These are phyloP conservation scores for Scomber japonicus DNA, from an alignment of 2,113 vertebrate genomes.

Conservation along the genomic window DNA sequence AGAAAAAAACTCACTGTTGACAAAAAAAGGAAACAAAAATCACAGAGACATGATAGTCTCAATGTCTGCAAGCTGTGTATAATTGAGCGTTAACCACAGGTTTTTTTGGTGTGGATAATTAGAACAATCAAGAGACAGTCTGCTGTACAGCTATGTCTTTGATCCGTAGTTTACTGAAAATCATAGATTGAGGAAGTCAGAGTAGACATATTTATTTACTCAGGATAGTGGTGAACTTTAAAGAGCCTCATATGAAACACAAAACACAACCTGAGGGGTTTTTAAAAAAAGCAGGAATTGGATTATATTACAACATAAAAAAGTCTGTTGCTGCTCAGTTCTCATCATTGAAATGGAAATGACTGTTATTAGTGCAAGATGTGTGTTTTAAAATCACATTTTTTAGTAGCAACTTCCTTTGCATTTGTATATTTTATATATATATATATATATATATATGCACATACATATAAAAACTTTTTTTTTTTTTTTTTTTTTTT, in stretches of 20 bases:
- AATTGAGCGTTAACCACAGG: slow-evolving; percentile 36
- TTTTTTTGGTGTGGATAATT: slow-evolving; percentile 54
- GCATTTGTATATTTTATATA: background rate
- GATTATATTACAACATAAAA: background rate
- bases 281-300: background rate
- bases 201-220: background rate
- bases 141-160: slow-evolving; percentile 18
- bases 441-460: too few species aligned
- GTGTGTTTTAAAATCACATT: background rate
- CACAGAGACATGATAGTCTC: background rate
- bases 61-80: slow-evolving; percentile 36
- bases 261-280: background rate
- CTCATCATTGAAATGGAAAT: background rate
- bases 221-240: background rate
- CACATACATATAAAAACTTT: too few species aligned
- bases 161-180: slow-evolving; percentile 22
- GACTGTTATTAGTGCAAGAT: background rate
- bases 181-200: slow-evolving; percentile 17
- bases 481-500: too few species aligned
- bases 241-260: background rate
- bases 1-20: background rate
- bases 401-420: background rate
- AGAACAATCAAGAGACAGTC: slow-evolving; percentile 44
- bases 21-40: too few species aligned
- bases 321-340: background rate